Conservation (phyloP, 92 coral and sea anemone species). For the Galaxea fascicularis region DNA sequence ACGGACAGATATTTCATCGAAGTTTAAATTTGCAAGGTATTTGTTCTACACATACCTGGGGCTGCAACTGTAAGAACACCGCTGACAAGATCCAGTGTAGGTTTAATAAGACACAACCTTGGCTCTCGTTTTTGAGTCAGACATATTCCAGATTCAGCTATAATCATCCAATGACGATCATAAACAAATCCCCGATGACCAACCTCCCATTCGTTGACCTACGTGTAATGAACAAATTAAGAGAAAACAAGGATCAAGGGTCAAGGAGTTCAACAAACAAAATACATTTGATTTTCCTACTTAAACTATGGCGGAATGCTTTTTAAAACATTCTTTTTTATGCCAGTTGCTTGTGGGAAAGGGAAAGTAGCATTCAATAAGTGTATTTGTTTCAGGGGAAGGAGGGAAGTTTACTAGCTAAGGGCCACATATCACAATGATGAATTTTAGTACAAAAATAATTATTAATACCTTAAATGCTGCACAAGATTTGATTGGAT, state of each 20-base stretch:
- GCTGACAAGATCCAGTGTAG: constrained; percentile 65
- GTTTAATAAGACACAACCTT: constrained; percentile 83
- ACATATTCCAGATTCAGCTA: constrained; percentile 81
- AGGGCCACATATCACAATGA: not conserved
- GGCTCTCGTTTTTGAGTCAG: constrained; percentile 95
- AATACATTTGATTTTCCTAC: too few relatives aligned
- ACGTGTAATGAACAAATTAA: not conserved
- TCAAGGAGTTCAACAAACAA: not conserved
- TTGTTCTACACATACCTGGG: constrained; percentile 69
- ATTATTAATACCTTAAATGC: constrained; percentile 80
- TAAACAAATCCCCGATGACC: constrained; percentile 86
- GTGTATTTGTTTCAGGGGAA: too few relatives aligned
- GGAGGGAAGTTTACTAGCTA: too few relatives aligned
- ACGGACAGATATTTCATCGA: too few relatives aligned
- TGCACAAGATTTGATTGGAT: constrained; percentile 98
- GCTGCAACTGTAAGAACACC: constrained; percentile 68
- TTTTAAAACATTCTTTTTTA: too few relatives aligned
- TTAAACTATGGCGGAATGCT: too few relatives aligned
- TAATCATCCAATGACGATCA: constrained; percentile 96
- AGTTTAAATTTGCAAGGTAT: too few relatives aligned
- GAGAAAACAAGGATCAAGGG: not conserved
- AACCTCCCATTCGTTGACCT: constrained; percentile 87
- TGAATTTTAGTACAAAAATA: not conserved
- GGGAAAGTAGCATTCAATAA: too few relatives aligned
- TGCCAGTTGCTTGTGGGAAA: too few relatives aligned